phyloP scores from a whole-genome alignment of 2,797 vertebrate species.

The Pelochelys cantorii region DNA sequence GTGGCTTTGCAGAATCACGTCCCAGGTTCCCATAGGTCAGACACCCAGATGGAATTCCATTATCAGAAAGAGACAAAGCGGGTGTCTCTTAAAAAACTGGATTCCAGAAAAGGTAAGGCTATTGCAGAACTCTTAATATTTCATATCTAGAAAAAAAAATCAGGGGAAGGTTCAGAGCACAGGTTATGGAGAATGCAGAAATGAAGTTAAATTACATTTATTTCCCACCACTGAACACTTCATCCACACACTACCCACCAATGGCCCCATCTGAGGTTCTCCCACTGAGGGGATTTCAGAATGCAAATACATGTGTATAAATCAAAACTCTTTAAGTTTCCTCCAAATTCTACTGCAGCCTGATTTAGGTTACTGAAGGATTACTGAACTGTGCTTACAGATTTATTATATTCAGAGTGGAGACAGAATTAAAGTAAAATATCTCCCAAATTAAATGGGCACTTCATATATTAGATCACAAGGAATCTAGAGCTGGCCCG shows the following conservation, averaged over 20 bases:
- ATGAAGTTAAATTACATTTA: not conserved
- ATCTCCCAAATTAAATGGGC: not conserved
- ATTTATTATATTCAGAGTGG: not conserved
- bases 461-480: not conserved
- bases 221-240: not conserved
- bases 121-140: not conserved
- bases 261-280: not conserved
- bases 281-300: not conserved
- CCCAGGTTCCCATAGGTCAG: not conserved
- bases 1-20: not conserved
- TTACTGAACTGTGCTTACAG: not conserved
- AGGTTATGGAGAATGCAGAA: not conserved
- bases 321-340: not conserved
- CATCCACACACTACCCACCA: not conserved
- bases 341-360: not conserved
- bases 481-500: not conserved
- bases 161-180: not conserved
- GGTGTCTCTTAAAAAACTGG: not conserved
- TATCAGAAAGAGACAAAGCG: not conserved
- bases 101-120: not conserved
- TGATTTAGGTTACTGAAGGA: accelerated
- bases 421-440: not conserved
- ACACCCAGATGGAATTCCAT: not conserved
- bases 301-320: not conserved
- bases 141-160: not conserved